Evolutionary conservation across 2,888 invertebrate species (phyloP), one percentile per base, ranked within the genome.

Genomic region (Thymelicus acteon): DNA sequence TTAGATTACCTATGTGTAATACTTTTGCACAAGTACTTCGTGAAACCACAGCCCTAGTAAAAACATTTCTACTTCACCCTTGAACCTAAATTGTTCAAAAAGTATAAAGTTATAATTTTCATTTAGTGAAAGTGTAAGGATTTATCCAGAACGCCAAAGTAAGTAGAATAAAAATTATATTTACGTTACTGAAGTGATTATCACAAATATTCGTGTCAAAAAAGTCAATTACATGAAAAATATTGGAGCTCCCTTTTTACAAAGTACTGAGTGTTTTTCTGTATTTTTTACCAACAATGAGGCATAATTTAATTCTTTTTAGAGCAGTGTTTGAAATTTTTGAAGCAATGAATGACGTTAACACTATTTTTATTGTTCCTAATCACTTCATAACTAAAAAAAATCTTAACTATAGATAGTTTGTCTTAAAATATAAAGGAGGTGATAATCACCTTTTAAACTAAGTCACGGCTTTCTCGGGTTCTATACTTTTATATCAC

Each of bases 381-480:
- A 57, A 47, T 65, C 65, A 65, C 65, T 65, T 65, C 54, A 65
- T 31, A 65, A 24, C 24, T 10, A 52, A 52, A 54, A 10, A 49
- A 31, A 47, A 15, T 31, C 48, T 40, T 39, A 61, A 15, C 8
- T 54, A 67, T 44, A 40, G 13, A 66, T 15, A 66, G 31, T 66
- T 58, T 66, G 52, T 39, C 37, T 60, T 67, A 67, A 19, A 39
- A 60, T 15, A 52, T 61, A 48, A 57, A 63, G 57, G 62, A 47
- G 54, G 13, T 60, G 19, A 24, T 73, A 76, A 74, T 67, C 72
- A 73, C 75, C 71, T 73, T 54, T 54, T 73, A 73, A 75, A 73
- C 79, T 75, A 75, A 19, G 49, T 70, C 48, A 60, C 48, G 58
- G 40, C 69, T 63, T 57, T 63, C n/a, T 49, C 15, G 24, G 63